Percentiles rank a stretch among this genome's conserved stretches.
These are phyloP conservation scores for Drosophila rellima DNA, from an alignment of 2,888 invertebrate genomes.

Conservation along the genomic window DNA sequence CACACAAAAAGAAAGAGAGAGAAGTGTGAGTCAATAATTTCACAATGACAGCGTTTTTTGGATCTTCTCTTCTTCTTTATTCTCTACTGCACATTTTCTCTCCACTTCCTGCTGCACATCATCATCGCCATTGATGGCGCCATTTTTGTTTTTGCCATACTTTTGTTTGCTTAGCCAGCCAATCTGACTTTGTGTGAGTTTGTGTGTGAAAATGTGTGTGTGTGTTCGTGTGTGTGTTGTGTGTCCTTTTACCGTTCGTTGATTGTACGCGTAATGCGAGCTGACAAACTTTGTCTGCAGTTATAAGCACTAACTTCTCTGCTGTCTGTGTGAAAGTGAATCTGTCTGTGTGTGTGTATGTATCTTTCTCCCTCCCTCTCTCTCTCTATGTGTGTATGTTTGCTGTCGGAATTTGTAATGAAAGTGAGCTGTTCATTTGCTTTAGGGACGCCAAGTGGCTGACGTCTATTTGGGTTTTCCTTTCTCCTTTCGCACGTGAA, in stretches of 20 bases:
- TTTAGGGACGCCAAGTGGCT: conserved; percentile 77
- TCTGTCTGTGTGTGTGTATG: conserved; percentile 30
- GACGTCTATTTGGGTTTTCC: conserved; percentile 52
- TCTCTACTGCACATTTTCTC: conserved; percentile 12
- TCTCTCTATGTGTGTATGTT: conserved; percentile 51
- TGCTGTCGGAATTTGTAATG: conserved; percentile 77
- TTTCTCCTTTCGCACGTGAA: conserved; percentile 4
- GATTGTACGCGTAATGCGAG: conserved; percentile 63
- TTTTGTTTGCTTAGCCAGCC: conserved; percentile 60
- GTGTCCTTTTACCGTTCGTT: conserved; percentile 40
- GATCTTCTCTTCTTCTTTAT: conserved; percentile 5
- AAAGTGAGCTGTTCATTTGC: conserved; percentile 81
- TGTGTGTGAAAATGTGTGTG: conserved; percentile 28
- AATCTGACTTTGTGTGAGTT: conserved; percentile 43
- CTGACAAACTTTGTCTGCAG: conserved; percentile 75
- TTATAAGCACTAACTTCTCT: conserved; percentile 48
- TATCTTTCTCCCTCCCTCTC: not conserved
- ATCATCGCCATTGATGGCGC: conserved; percentile 76
- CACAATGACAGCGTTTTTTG: conserved; percentile 24
- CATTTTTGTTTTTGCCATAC: conserved; percentile 71
- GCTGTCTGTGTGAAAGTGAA: conserved; percentile 9
- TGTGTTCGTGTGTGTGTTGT: conserved; percentile 28
- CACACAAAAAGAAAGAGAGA: conserved; percentile 17
- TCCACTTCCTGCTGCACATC: conserved; percentile 37
- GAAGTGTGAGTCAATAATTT: conserved; percentile 61